Conservation (phyloP, 1,140 invertebrate species). For the Drosophila prosaltans region DNA sequence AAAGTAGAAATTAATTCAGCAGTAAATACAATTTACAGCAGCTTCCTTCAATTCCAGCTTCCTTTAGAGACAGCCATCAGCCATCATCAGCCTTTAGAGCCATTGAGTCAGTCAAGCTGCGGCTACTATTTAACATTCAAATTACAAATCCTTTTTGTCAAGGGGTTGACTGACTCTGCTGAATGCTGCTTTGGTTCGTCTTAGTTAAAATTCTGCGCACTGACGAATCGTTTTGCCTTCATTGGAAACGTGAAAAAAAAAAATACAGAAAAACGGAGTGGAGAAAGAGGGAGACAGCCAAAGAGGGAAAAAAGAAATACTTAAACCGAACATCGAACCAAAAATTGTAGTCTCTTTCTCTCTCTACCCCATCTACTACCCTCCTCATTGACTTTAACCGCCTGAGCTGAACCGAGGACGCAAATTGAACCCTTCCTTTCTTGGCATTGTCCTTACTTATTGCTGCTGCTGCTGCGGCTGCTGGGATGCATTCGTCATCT, state of each 20-base stretch:
- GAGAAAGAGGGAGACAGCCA: too few species aligned
- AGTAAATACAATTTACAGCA: slow-evolving; percentile 71
- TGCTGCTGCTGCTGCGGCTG: slow-evolving; percentile 27
- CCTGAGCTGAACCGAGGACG: slow-evolving; percentile 49
- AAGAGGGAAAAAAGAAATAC: background rate
- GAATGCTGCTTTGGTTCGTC: slow-evolving; percentile 8
- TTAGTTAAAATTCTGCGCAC: slow-evolving; percentile 42
- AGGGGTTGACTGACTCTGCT: slow-evolving; percentile 24
- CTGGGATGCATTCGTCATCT: slow-evolving; percentile 47
- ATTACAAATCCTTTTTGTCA: slow-evolving; percentile 71
- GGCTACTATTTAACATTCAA: slow-evolving; percentile 77
- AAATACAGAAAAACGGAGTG: background rate
- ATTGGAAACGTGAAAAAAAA: background rate
- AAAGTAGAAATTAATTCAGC: slow-evolving; percentile 77
- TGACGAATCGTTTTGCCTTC: slow-evolving; percentile 54
- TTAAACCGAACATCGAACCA: background rate
- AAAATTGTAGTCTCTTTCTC: too few species aligned
- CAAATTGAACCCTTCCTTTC: slow-evolving; percentile 1
- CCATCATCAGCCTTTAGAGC: background rate
- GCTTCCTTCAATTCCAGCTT: slow-evolving; percentile 9
- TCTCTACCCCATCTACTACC: background rate
- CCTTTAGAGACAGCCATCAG: background rate
- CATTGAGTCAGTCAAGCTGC: slow-evolving; percentile 17
- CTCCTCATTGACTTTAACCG: slow-evolving; percentile 69
- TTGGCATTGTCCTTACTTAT: slow-evolving; percentile 26